Conservation (phyloP, 2,888 invertebrate species). For the Drosophila subsilvestris region DNA sequence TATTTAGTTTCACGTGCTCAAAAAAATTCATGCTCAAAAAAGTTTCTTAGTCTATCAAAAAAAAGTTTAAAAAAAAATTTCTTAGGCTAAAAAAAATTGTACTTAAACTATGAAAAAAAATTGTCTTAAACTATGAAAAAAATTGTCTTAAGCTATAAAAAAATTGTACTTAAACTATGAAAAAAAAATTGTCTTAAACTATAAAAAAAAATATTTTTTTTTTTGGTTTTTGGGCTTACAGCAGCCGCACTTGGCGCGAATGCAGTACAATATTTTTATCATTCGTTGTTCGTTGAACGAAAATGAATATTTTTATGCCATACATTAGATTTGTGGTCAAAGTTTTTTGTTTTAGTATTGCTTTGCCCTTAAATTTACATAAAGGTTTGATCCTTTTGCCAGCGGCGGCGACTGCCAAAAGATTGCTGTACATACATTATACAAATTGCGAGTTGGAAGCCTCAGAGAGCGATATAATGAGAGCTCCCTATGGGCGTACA, state of each 20-base stretch:
- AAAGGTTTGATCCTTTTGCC: not conserved
- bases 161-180: no score
- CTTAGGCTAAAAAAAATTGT: conserved; percentile 42
- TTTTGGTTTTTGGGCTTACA: conserved; percentile 45
- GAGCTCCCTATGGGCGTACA: not conserved
- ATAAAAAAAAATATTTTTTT: conserved; percentile 32
- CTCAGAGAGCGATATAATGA: not conserved
- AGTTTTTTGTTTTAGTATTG: conserved; percentile 4
- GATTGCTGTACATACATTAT: conserved; percentile 19
- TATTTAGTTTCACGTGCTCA: conserved; percentile 54
- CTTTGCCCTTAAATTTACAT: conserved; percentile 30
- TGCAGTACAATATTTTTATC: conserved; percentile 10
- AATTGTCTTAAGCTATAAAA: conserved; percentile 42
- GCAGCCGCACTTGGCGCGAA: conserved; percentile 33
- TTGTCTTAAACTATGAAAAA: conserved; percentile 46
- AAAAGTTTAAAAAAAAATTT: conserved; percentile 61
- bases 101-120: conserved; percentile 18
- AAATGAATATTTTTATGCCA: not conserved
- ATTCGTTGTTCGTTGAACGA: conserved; percentile 54
- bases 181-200: conserved; percentile 3
- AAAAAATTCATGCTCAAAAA: conserved; percentile 58
- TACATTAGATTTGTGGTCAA: no score
- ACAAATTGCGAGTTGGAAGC: not conserved
- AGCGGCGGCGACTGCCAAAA: conserved; percentile 17
- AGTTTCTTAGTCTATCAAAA: conserved; percentile 60